A percentile compares a stretch with the other conserved stretches of the same genome.
Evolutionary conservation across 2,888 invertebrate species (phyloP).

Genomic region (Crossocerus cetratus): DNA sequence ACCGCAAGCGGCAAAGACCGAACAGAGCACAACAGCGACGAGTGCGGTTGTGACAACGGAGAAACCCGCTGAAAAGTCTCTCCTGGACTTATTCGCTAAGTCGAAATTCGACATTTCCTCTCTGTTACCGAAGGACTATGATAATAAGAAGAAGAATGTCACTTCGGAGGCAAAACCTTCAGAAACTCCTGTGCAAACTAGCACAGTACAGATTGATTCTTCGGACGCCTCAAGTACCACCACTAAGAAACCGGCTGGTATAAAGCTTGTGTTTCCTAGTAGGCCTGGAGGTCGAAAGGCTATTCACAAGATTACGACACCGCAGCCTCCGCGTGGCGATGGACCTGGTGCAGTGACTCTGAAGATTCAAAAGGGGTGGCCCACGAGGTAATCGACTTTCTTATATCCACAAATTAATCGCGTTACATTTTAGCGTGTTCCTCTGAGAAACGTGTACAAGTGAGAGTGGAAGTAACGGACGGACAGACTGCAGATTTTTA

Average conservation of each 20-base stretch:
- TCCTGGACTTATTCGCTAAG: slow-evolving; percentile 71
- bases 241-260: slow-evolving; percentile 73
- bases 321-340: slow-evolving; percentile 75
- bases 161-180: slow-evolving; percentile 8
- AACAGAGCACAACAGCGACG: slow-evolving; percentile 46
- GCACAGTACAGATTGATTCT: slow-evolving; percentile 53
- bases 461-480: no score
- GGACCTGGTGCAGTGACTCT: slow-evolving; percentile 80
- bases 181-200: neutral
- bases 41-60: slow-evolving; percentile 37
- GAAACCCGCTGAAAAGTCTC: slow-evolving; percentile 55
- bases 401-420: no score
- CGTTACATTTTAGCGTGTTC: no score
- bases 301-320: slow-evolving; percentile 80
- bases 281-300: slow-evolving; percentile 84
- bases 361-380: slow-evolving; percentile 91
- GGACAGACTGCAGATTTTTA: no score
- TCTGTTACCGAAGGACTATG: slow-evolving; percentile 80
- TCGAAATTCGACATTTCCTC: slow-evolving; percentile 75
- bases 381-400: slow-evolving; percentile 80
- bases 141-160: slow-evolving; percentile 70
- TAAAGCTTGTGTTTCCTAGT: slow-evolving; percentile 89
- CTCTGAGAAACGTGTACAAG: no score
- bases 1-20: slow-evolving; percentile 67
- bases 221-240: slow-evolving; percentile 77